Evolutionary conservation across 2,888 invertebrate species (phyloP).

Genomic region (Neoascia interrupta): DNA sequence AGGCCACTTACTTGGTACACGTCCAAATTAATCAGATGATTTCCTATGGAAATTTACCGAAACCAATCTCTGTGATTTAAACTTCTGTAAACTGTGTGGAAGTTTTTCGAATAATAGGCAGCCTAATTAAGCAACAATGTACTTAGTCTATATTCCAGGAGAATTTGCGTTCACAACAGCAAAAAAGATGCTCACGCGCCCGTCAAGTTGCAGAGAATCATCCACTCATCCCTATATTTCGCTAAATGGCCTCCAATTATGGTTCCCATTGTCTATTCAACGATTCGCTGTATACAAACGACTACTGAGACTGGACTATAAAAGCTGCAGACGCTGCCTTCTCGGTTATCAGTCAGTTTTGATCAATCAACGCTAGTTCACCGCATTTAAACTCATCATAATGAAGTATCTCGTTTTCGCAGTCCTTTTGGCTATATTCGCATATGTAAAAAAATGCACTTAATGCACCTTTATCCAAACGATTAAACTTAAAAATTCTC

Average conservation of each 20-base stretch:
- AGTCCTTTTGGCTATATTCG: constrained; percentile 76
- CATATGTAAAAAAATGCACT: constrained; percentile 74
- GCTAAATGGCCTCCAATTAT: constrained; percentile 48
- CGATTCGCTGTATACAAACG: constrained; percentile 12
- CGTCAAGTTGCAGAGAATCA: constrained; percentile 23
- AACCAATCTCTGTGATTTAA: constrained; percentile 12
- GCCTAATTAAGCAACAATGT: constrained; percentile 42
- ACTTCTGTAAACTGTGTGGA: constrained; percentile 8
- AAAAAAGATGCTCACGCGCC: constrained; percentile 17
- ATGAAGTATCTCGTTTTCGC: constrained; percentile 77
- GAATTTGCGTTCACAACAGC: constrained; percentile 7
- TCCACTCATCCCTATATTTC: constrained; percentile 30
- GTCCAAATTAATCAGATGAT: no score
- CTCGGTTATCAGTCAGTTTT: constrained; percentile 68
- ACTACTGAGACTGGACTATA: constrained; percentile 63
- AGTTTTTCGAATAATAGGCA: constrained; percentile 21
- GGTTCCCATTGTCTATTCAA: constrained; percentile 19
- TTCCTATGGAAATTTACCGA: constrained; percentile 6
- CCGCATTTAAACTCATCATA: constrained; percentile 64
- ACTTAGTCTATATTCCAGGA: no score
- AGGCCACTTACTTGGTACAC: no score
- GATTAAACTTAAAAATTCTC: neutral
- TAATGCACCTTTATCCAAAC: neutral
- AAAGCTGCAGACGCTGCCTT: constrained; percentile 43
- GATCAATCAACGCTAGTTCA: constrained; percentile 56